Evolutionary conservation across 2,797 vertebrate genomes (phyloP).

Genomic region (Rhynchotus rufescens): DNA sequence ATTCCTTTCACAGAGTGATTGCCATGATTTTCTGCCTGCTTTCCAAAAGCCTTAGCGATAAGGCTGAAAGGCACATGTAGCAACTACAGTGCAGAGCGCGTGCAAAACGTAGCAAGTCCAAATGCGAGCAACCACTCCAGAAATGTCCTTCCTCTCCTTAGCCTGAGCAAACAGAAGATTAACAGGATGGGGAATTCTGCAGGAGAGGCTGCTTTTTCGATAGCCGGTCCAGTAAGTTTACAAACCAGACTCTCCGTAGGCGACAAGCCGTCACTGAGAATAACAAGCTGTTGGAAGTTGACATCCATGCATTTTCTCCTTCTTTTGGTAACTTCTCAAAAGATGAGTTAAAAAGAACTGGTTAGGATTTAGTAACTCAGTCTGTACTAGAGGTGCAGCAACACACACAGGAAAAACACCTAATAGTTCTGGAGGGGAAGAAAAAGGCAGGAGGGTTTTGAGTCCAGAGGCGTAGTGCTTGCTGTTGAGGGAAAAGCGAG

Average conservation of each 20-base stretch:
- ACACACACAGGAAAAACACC: fast-evolving
- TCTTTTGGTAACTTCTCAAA: not conserved
- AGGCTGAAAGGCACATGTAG: too few species aligned
- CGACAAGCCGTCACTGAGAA: not conserved
- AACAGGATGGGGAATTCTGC: not conserved
- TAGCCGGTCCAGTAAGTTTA: not conserved
- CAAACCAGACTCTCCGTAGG: not conserved
- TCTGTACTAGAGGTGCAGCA: not conserved
- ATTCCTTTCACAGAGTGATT: not conserved
- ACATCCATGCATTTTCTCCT: too few species aligned
- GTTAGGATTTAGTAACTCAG: not conserved
- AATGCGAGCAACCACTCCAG: not conserved
- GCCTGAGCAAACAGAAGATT: not conserved
- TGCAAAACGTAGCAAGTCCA: not conserved
- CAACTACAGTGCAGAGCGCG: too few species aligned
- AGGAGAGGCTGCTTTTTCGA: fast-evolving
- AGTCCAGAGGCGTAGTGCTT: not conserved
- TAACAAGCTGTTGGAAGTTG: not conserved
- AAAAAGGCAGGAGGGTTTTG: fast-evolving
- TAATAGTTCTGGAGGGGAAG: not conserved
- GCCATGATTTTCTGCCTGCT: not conserved
- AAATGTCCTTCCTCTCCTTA: not conserved
- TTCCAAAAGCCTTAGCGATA: not conserved
- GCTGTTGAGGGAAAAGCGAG: not conserved
- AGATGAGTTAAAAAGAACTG: not conserved